These are phyloP conservation scores for Diarsia dahlii DNA, from an alignment of 2,888 invertebrate genomes.

Conservation along the genomic window DNA sequence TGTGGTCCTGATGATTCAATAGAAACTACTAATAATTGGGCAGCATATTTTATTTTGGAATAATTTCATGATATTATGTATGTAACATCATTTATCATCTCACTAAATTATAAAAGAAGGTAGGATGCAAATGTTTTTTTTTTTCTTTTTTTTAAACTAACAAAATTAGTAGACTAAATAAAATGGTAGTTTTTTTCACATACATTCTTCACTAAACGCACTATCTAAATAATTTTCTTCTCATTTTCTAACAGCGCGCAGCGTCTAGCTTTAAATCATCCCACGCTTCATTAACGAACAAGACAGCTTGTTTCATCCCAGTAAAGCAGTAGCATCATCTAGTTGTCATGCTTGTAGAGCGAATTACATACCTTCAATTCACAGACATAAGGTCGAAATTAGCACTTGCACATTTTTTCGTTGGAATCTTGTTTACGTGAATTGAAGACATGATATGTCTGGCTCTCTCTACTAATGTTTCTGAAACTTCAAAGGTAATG, in stretches of 20 bases:
- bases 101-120: neutral
- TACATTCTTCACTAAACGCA: constrained; percentile 17
- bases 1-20: neutral
- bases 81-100: constrained; percentile 8
- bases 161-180: neutral
- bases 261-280: constrained; percentile 43
- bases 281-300: constrained; percentile 73
- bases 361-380: constrained; percentile 90
- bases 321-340: constrained; percentile 74
- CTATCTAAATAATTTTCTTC: constrained; percentile 33
- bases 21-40: neutral
- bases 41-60: neutral
- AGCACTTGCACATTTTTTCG: constrained; percentile 75
- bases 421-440: constrained; percentile 74
- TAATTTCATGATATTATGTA: constrained; percentile 4
- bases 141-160: neutral
- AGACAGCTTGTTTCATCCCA: constrained; percentile 71
- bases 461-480: constrained; percentile 86
- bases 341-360: constrained; percentile 89
- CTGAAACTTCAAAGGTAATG: constrained; percentile 53
- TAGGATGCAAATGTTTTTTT: neutral
- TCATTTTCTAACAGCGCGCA: constrained; percentile 38
- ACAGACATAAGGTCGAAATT: constrained; percentile 75
- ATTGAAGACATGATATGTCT: constrained; percentile 90
- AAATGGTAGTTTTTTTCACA: constrained; percentile 7